Conservation (phyloP, 2,888 invertebrate species). For the Taenaris catops region DNA sequence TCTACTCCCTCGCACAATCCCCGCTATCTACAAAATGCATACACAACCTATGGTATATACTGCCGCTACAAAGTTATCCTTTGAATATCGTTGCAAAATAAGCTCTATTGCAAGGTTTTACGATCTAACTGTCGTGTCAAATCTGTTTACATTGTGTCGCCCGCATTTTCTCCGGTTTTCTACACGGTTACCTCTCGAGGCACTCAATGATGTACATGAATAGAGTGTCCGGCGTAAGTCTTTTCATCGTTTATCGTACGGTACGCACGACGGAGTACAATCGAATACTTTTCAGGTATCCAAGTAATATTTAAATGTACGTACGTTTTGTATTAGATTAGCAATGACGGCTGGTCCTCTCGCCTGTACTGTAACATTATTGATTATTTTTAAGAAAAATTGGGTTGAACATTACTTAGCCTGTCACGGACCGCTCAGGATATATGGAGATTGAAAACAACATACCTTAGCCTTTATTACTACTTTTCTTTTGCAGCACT, state of each 20-base stretch:
- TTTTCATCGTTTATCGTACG: slow-evolving; percentile 61
- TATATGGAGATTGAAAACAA: too few species aligned
- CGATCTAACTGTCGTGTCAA: neutral
- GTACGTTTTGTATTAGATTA: neutral
- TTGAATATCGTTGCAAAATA: slow-evolving; percentile 4
- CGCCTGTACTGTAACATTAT: too few species aligned
- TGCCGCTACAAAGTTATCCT: slow-evolving; percentile 9
- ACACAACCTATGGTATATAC: slow-evolving; percentile 8
- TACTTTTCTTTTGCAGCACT: too few species aligned
- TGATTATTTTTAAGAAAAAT: too few species aligned
- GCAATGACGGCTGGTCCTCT: too few species aligned
- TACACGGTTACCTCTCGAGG: slow-evolving; percentile 44
- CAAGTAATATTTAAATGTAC: slow-evolving; percentile 2
- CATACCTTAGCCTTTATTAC: too few species aligned
- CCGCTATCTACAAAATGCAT: slow-evolving; percentile 18
- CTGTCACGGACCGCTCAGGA: too few species aligned
- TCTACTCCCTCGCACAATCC: slow-evolving; percentile 17
- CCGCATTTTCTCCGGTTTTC: slow-evolving; percentile 38
- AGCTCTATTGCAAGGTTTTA: slow-evolving; percentile 7
- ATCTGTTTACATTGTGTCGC: slow-evolving; percentile 15
- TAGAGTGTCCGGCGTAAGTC: slow-evolving; percentile 62
- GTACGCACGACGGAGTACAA: slow-evolving; percentile 54
- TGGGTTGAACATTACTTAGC: too few species aligned
- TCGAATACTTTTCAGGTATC: slow-evolving; percentile 26
- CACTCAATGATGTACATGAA: slow-evolving; percentile 64